Base-by-base conservation (phyloP, 2,113 vertebrate species). In the Serilophus lunatus region DNA sequence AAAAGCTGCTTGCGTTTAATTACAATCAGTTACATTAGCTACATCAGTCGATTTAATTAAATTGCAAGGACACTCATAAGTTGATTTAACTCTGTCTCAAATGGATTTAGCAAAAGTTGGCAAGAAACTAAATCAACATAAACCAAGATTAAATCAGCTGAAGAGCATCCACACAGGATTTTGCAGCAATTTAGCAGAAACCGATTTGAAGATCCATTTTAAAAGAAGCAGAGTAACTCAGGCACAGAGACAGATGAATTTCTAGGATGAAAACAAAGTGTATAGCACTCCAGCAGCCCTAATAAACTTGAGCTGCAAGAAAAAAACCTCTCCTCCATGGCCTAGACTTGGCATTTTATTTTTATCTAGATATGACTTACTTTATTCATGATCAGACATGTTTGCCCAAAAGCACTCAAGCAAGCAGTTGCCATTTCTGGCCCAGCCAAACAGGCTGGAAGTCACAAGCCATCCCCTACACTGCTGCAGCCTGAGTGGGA, bases 1-100 rank as follows among this genome's bases (percentile, higher is more conserved):
- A 96, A 96, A 94, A 95, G 88, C 90, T 84, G 57, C 88, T 94
- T 81, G 69, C 10, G 0, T 96, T 96, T 97, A 96, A 97, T 95
- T 96, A 95, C 88, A 90, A 88, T 96, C 94, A 95, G 86, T 95
- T 94, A 93, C 91, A 96, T 96, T 95, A 96, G 86, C 92, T 92
- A 95, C 93, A 96, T 94, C 92, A 95, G 86, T 88, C 70, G 25
- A 94, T 86, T 96, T 96, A 97, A 96, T 96, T 97, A 95, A 96
- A 96, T 95, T 92, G 95, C 94, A 96, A 91, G 90, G 96, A 96
- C 95, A 96, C 53, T 95, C 68, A 10, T 90, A 96, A 97, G 80
- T 95, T 95, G 92, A 96, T 96, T 97, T 97, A 95, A 88, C 86
- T 95, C 90, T 54, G 61, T 81, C 95, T 97, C 95, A 94, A 92